Evolutionary conservation across 1,140 invertebrate genomes (phyloP).

Genomic region (Hesperophylax magnus): DNA sequence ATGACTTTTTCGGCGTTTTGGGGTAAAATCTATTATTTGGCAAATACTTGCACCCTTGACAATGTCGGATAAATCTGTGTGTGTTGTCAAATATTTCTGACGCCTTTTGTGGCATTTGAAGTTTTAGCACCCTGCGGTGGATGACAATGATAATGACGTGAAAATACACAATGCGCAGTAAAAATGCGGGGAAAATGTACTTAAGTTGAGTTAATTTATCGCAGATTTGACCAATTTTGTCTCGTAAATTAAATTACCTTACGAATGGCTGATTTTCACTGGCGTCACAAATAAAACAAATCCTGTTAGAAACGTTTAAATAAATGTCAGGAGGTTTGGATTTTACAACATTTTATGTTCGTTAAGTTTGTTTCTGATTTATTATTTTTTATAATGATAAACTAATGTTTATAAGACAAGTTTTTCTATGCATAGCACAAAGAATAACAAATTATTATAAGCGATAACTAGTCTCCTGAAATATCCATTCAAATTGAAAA

Average conservation of each 20-base stretch:
- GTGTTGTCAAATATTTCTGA: slow-evolving; percentile 19
- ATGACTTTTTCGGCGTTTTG: slow-evolving; percentile 37
- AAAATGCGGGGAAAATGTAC: slow-evolving; percentile 13
- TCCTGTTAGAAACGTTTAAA: too few species aligned
- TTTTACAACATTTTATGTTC: too few species aligned
- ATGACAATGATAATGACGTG: slow-evolving; percentile 26
- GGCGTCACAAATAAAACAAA: background rate
- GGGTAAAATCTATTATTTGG: slow-evolving; percentile 55
- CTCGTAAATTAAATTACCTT: slow-evolving; percentile 38
- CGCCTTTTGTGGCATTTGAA: background rate
- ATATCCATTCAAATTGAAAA: too few species aligned
- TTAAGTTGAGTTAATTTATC: slow-evolving; percentile 50
- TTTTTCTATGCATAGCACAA: too few species aligned
- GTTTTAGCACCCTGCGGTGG: slow-evolving; percentile 23
- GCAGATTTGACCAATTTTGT: slow-evolving; percentile 49
- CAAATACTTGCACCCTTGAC: slow-evolving; percentile 39
- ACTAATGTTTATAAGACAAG: too few species aligned
- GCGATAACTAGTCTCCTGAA: too few species aligned
- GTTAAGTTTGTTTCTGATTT: too few species aligned
- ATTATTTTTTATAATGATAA: too few species aligned
- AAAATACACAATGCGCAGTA: background rate
- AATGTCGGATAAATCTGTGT: slow-evolving; percentile 34
- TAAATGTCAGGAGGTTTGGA: too few species aligned
- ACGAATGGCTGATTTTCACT: slow-evolving; percentile 24
- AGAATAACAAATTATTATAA: too few species aligned